These are phyloP conservation scores for Trichomycterus rosablanca DNA, from an alignment of 2,113 vertebrate species.

Conservation along the genomic window DNA sequence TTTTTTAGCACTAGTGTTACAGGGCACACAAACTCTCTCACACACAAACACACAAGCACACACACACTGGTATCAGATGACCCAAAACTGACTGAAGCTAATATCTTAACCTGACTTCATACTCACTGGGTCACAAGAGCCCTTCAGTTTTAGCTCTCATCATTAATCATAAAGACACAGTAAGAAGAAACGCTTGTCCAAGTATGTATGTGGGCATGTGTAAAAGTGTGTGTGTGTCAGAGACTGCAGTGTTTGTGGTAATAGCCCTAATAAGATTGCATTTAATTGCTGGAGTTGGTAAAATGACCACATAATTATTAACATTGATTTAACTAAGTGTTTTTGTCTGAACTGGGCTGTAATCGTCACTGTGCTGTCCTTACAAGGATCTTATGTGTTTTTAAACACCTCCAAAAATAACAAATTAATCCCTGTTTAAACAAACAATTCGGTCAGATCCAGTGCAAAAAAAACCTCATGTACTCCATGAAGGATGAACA, in stretches of 20 bases:
- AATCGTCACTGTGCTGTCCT: not conserved
- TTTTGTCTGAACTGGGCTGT: constrained; percentile 9
- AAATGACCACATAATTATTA: constrained; percentile 20
- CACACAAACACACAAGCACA: constrained; percentile 19
- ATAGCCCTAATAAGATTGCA: constrained; percentile 30
- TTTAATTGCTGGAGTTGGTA: constrained; percentile 30
- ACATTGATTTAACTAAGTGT: constrained; percentile 15
- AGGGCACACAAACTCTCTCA: constrained; percentile 16
- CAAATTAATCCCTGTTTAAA: no score
- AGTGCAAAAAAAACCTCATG: no score
- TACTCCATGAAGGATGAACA: no score
- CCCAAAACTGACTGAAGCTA: constrained; percentile 22
- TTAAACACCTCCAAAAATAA: no score
- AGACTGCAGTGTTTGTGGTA: constrained; percentile 23
- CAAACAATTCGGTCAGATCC: no score
- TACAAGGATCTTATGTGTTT: no score
- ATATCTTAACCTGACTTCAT: constrained; percentile 26
- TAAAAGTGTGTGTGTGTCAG: constrained; percentile 4
- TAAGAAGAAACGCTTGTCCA: no score
- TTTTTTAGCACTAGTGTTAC: no score
- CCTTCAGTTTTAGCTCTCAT: constrained; percentile 16
- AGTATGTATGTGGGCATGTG: no score
- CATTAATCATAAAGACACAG: constrained; percentile 28
- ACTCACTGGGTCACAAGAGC: constrained; percentile 17
- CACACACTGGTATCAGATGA: constrained; percentile 16